Evolutionary conservation across 2,888 invertebrate species (phyloP).

Genomic region (Smittia sp.): DNA sequence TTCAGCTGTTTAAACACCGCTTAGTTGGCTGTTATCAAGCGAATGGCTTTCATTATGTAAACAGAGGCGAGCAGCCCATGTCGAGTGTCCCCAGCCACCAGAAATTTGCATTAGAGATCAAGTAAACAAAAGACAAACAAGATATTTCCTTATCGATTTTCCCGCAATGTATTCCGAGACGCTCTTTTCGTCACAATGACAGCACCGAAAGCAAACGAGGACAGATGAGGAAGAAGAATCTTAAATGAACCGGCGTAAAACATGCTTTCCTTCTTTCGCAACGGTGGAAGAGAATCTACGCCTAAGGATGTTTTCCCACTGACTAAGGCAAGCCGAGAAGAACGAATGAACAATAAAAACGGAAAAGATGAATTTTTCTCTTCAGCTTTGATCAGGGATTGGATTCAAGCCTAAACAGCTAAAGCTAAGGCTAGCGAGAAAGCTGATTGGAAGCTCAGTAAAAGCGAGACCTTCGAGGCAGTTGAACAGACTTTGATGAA

Average conservation of each 20-base stretch:
- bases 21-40: not conserved
- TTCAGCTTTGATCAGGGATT: too few species aligned
- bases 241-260: slow-evolving; percentile 19
- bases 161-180: slow-evolving; percentile 13
- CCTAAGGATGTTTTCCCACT: slow-evolving; percentile 4
- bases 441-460: too few species aligned
- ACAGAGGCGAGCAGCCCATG: not conserved
- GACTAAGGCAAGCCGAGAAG: not conserved
- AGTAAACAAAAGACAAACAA: slow-evolving; percentile 35
- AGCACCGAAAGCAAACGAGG: not conserved
- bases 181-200: slow-evolving; percentile 12
- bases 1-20: slow-evolving; percentile 16
- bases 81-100: not conserved
- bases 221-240: not conserved
- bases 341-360: not conserved
- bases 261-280: not conserved
- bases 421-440: too few species aligned
- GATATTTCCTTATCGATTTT: slow-evolving; percentile 30
- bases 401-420: too few species aligned
- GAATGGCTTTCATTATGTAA: not conserved
- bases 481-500: too few species aligned
- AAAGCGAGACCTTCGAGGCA: not conserved
- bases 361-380: not conserved
- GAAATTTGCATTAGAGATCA: slow-evolving; percentile 33
- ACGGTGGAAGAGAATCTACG: not conserved